phyloP scores from a whole-genome alignment of 37 sponge, comb jelly and placozoan genomes.

The Beroe forskalii region DNA sequence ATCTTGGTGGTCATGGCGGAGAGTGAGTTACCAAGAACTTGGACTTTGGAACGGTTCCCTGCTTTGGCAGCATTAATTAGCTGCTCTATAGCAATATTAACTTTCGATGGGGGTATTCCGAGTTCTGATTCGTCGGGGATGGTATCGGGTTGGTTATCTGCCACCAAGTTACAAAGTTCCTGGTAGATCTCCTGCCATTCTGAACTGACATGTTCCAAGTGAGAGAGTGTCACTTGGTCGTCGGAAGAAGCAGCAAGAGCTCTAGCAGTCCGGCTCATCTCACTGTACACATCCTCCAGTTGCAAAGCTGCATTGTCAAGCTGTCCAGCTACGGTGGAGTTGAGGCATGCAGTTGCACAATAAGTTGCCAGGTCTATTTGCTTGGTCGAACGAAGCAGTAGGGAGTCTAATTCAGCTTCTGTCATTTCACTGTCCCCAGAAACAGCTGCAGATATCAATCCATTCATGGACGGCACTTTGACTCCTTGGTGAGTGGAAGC shows the following conservation, averaged over 20 bases:
- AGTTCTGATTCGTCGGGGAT: conserved; percentile 35
- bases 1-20: conserved; percentile 55
- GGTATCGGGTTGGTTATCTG: conserved; percentile 60
- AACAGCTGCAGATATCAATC: conserved; percentile 22
- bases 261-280: conserved; percentile 1
- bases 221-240: conserved; percentile 11
- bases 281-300: conserved; percentile 28
- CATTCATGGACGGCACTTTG: conserved; percentile 42
- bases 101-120: conserved; percentile 49
- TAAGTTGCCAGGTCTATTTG: conserved; percentile 49
- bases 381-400: background rate
- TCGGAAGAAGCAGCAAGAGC: background rate
- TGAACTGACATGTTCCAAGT: background rate
- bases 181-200: conserved; percentile 36
- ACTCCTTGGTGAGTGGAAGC: background rate
- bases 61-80: conserved; percentile 16
- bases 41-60: conserved; percentile 45
- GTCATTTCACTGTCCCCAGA: conserved; percentile 44
- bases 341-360: conserved; percentile 42
- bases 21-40: conserved; percentile 39
- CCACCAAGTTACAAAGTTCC: conserved; percentile 44
- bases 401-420: conserved; percentile 44
- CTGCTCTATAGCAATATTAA: conserved; percentile 57
- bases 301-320: background rate
- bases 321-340: conserved; percentile 36